Evolutionary conservation across 2,888 invertebrate species (phyloP).

Genomic region (Frankliniella intonsa): DNA sequence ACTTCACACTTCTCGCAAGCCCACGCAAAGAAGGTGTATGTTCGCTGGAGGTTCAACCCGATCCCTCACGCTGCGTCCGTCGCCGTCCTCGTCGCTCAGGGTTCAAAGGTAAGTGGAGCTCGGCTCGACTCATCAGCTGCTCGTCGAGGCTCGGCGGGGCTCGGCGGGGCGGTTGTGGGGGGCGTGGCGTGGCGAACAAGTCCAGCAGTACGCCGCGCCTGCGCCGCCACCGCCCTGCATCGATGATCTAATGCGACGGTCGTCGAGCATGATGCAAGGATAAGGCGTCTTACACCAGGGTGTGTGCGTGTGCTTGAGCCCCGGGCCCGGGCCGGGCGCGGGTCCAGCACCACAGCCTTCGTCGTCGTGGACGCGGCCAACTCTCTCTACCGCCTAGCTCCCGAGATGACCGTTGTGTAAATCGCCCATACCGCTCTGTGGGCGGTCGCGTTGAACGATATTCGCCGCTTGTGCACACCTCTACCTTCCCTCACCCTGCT

Average conservation of each 20-base stretch:
- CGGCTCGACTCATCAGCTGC: too few species aligned
- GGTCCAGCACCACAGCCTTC: not conserved
- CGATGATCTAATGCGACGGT: not conserved
- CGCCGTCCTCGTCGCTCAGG: too few species aligned
- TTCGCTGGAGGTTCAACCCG: too few species aligned
- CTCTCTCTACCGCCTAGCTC: not conserved
- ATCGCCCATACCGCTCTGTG: too few species aligned
- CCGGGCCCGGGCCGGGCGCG: not conserved
- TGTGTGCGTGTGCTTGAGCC: not conserved
- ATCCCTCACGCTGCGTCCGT: too few species aligned
- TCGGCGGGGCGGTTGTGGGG: not conserved
- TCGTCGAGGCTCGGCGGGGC: too few species aligned
- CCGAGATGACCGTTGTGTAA: too few species aligned
- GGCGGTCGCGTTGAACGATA: not conserved
- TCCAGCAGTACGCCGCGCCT: not conserved
- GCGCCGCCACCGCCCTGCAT: not conserved
- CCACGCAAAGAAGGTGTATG: not conserved
- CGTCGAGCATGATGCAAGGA: slow-evolving; percentile 9
- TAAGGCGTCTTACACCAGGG: not conserved
- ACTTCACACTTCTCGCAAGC: too few species aligned
- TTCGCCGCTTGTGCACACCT: too few species aligned
- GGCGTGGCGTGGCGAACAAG: too few species aligned
- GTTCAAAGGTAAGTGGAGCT: too few species aligned
- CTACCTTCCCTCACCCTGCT: too few species aligned
- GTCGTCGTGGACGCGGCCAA: not conserved